Percentiles rank a stretch among this genome's conserved stretches.
These are phyloP conservation scores for Alcedo quadribrachys DNA, from an alignment of 2,797 vertebrate species.

Conservation along the genomic window DNA sequence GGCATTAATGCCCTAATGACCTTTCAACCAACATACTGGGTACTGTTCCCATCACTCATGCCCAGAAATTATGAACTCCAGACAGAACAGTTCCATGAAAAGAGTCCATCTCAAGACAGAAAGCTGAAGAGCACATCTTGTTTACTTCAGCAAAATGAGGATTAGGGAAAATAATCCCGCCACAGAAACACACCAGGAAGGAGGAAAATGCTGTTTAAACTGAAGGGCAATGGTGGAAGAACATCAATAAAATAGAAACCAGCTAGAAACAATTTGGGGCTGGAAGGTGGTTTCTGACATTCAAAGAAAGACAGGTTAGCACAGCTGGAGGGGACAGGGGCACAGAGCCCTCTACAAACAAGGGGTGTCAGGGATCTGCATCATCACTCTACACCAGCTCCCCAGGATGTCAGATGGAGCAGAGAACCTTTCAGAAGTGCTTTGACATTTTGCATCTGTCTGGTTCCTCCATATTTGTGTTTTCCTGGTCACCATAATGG, in stretches of 20 bases:
- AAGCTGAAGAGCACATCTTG: neutral
- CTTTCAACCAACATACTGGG: neutral
- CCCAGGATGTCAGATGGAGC: rapidly evolving
- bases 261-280: neutral
- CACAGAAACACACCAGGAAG: neutral
- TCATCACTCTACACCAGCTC: rapidly evolving
- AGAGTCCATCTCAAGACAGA: neutral
- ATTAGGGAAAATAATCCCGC: neutral
- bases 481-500: neutral
- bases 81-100: neutral
- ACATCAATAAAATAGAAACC: neutral
- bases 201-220: neutral
- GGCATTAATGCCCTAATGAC: neutral
- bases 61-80: neutral
- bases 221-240: neutral
- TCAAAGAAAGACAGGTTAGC: neutral
- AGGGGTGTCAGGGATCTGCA: neutral
- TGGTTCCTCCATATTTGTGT: neutral
- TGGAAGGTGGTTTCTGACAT: neutral
- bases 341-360: neutral
- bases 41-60: neutral
- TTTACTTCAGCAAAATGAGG: neutral
- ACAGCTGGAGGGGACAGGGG: neutral
- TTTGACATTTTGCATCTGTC: neutral
- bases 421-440: neutral